Evolutionary conservation across 2,888 invertebrate genomes (phyloP).

Genomic region (Eumerus sabulonum): DNA sequence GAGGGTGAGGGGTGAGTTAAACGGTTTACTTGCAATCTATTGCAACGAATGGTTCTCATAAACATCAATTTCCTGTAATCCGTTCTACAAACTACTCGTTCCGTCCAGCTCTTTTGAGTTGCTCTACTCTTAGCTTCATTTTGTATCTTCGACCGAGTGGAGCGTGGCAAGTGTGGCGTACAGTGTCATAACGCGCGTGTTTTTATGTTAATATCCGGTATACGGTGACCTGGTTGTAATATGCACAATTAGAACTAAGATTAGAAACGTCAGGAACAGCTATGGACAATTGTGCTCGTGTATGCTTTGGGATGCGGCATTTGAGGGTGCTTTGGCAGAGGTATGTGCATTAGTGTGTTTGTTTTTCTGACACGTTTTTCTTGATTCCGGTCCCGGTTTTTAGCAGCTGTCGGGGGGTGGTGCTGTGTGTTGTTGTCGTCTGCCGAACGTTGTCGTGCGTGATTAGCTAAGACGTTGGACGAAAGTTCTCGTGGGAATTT

Average conservation of each 20-base stretch:
- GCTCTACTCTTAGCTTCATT: not conserved
- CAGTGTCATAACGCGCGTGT: conserved; percentile 50
- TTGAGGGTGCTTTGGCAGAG: too few relatives aligned
- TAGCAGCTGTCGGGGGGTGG: conserved; percentile 26
- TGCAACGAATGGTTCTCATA: conserved; percentile 44
- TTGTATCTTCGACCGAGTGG: too few relatives aligned
- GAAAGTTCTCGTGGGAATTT: conserved; percentile 45
- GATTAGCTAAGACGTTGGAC: conserved; percentile 27
- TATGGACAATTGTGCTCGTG: conserved; percentile 17
- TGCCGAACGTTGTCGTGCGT: not conserved
- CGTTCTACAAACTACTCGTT: conserved; percentile 15
- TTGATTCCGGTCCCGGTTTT: conserved; percentile 52
- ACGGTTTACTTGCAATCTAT: conserved; percentile 50
- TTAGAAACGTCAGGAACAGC: conserved; percentile 41
- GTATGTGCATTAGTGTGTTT: not conserved
- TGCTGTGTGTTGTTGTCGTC: conserved; percentile 7
- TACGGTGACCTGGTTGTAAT: conserved; percentile 19
- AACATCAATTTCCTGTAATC: conserved; percentile 31
- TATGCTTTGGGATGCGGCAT: not conserved
- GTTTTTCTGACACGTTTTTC: conserved; percentile 39
- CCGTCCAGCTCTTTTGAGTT: conserved; percentile 20
- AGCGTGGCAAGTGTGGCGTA: conserved; percentile 36
- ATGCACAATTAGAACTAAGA: conserved; percentile 50
- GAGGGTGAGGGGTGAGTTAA: conserved; percentile 28
- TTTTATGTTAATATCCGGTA: conserved; percentile 38